Percentiles rank a stretch among this genome's conserved stretches.
These are phyloP conservation scores for Phyllotis vaccarum DNA, from an alignment of 2,797 vertebrate genomes.

Conservation along the genomic window DNA sequence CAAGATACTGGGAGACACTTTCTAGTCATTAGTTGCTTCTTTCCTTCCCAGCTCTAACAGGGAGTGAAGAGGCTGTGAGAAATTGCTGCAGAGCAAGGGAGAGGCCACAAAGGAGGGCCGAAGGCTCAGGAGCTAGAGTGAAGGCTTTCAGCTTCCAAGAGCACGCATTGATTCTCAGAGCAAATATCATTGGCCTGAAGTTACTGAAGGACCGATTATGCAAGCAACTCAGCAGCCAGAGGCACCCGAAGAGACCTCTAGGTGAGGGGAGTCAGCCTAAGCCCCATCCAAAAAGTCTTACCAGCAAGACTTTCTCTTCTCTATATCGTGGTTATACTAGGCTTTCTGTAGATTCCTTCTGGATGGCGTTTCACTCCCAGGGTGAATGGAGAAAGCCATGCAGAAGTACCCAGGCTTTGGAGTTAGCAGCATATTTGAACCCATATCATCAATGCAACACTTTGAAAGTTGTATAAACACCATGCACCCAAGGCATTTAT, in stretches of 20 bases:
- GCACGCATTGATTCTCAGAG: conserved; percentile 28
- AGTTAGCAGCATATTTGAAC: not conserved
- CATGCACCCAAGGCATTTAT: not conserved
- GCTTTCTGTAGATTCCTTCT: not conserved
- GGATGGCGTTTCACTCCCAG: conserved; percentile 1
- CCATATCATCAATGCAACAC: not conserved
- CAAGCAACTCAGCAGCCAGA: not conserved
- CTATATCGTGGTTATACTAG: not conserved
- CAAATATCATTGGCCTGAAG: not conserved
- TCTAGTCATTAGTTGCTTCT: not conserved
- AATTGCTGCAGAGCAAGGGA: too few species aligned
- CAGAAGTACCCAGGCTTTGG: not conserved
- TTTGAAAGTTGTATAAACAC: not conserved
- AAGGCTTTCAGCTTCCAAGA: conserved; percentile 36
- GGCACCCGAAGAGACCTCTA: conserved; percentile 41
- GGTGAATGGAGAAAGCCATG: not conserved
- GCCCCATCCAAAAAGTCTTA: not conserved
- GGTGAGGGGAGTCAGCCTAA: conserved; percentile 11
- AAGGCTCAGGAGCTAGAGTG: not conserved
- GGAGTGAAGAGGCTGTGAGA: not conserved
- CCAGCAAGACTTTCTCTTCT: not conserved
- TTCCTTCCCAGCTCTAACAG: too few species aligned
- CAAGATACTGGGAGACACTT: not conserved
- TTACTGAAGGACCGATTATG: not conserved
- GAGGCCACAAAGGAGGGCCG: not conserved